These are phyloP conservation scores for Myiagra hebetior DNA, from an alignment of 2,113 vertebrate species.

Conservation along the genomic window DNA sequence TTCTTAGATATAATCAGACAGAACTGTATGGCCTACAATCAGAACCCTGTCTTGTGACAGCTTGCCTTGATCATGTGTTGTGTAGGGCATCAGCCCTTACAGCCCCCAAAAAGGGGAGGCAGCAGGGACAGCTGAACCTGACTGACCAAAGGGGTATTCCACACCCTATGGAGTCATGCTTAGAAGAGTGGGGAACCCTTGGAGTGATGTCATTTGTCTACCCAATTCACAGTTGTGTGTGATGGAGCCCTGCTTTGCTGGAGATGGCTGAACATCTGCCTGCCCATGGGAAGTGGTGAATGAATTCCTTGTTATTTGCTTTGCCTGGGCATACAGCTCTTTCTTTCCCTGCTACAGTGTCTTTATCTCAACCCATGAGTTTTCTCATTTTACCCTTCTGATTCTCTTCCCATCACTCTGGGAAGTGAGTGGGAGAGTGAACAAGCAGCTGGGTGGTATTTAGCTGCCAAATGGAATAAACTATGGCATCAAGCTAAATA, in stretches of 20 bases:
- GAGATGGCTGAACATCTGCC: not conserved
- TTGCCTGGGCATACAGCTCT: not conserved
- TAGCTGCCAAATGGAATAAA: not conserved
- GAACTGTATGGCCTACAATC: not conserved
- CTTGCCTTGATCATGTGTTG: not conserved
- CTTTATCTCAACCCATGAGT: not conserved
- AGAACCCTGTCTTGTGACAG: not conserved
- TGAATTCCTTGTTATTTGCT: not conserved
- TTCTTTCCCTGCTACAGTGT: not conserved
- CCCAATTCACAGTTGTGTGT: accelerated
- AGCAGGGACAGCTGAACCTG: not conserved
- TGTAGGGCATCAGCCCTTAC: not conserved
- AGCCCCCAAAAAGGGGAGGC: not conserved
- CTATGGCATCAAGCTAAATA: not conserved
- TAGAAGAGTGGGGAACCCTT: not conserved
- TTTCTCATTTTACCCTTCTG: not conserved
- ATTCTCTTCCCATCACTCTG: not conserved
- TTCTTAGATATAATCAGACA: not conserved
- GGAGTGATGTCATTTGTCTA: not conserved
- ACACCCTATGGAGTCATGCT: not conserved
- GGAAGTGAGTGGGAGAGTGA: not conserved
- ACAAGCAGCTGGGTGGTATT: not conserved
- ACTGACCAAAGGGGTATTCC: not conserved
- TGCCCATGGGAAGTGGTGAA: not conserved
- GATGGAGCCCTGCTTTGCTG: not conserved